Evolutionary conservation across 2,888 invertebrate genomes (phyloP).

Genomic region (Sabellastarte sp.): DNA sequence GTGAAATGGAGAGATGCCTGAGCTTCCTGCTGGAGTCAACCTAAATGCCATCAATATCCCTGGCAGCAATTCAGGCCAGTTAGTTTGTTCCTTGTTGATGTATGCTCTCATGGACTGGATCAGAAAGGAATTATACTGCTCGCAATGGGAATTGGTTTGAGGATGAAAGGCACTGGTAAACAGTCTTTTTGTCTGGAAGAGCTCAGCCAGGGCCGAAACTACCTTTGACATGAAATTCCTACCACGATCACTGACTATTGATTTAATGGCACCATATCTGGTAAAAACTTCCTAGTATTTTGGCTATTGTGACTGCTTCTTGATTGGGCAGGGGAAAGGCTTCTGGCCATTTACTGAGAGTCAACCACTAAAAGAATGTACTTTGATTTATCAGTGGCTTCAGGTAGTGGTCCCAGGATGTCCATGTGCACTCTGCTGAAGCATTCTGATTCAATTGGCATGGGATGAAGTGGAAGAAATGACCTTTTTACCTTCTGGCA

Average conservation of each 20-base stretch:
- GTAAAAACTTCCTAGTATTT: too few species aligned
- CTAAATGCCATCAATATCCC: background rate
- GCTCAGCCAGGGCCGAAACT: background rate
- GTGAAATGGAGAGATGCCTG: background rate
- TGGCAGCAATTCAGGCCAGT: background rate
- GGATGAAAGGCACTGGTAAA: background rate
- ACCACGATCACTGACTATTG: background rate
- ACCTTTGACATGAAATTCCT: background rate
- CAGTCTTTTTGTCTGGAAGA: background rate
- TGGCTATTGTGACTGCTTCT: too few species aligned
- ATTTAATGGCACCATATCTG: background rate
- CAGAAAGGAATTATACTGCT: background rate
- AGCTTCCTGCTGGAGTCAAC: background rate
- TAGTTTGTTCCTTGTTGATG: background rate
- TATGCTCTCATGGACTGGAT: background rate
- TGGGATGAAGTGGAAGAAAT: too few species aligned
- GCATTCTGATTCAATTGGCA: too few species aligned
- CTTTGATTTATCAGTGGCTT: too few species aligned
- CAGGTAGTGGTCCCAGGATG: too few species aligned
- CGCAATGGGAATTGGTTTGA: background rate
- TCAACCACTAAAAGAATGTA: too few species aligned
- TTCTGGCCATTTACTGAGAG: too few species aligned
- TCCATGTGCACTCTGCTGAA: too few species aligned
- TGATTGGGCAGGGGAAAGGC: too few species aligned
- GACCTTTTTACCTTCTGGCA: background rate